Evolutionary conservation across 2,797 vertebrate genomes (phyloP), one percentile per base, ranked within the genome.

Genomic region (Rhincodon typus): DNA sequence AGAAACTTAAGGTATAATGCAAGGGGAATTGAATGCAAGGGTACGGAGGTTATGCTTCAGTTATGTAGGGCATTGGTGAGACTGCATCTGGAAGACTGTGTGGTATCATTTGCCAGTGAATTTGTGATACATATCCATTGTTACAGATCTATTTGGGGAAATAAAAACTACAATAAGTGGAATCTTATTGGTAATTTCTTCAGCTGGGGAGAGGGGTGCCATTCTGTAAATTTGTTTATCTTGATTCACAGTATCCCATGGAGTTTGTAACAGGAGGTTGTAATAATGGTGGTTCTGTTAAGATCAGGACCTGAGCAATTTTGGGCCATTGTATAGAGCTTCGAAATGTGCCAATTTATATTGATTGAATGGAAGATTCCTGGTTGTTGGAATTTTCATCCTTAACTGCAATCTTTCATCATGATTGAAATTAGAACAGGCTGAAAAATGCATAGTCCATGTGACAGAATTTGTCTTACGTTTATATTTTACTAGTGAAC

Each of bases 321-420:
- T 84, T 84, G 79, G 4, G 38, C 79, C 79, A 42, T 84, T 84
- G 6, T 84, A 23, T 84, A 21, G 15, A 84, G 5, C 7, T 5
- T 84, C 46, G 17, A 84, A 84, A 84, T 46, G 79, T 42, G 79
- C 79, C 38, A 42, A 84, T 7, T 42, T 42, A 42, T 38, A 84
- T 38, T 23, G 79, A 7, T 84, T 42, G 38, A 84, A 84, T 42
- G 15, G 21, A 84, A 42, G 79, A 42, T 42, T 46, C 79, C 4
- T 23, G 79, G 79, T 84, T 42, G n/a, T 84, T 42, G 79, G 38
- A 84, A 84, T 84, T 84, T 84, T 84, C 79, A 38, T 82, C 77
- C 77, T 84, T 84, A 84, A 21, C 79, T 84, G 79, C 79, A 84
- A 84, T 84, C 79, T 84, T 84, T 84, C 79, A 84, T 6, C 38